These are phyloP conservation scores for Eristalis tenax DNA, from an alignment of 2,888 invertebrate genomes.

Conservation along the genomic window DNA sequence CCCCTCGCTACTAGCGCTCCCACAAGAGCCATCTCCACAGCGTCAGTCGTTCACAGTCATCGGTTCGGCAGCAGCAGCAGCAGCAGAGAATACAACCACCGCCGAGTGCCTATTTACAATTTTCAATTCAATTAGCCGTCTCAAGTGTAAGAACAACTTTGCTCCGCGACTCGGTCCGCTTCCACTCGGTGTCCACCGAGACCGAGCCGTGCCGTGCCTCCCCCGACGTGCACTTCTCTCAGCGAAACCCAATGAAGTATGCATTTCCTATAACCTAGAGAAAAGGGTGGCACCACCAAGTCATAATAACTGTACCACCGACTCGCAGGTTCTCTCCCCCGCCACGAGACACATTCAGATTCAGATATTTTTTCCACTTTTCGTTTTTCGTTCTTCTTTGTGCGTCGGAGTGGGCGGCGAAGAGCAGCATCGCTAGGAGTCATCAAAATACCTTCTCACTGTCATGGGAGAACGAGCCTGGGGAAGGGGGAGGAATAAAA, in stretches of 20 bases:
- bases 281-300: conserved; percentile 33
- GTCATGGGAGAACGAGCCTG: conserved; percentile 15
- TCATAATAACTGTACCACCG: not conserved
- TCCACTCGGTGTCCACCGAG: not conserved
- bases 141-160: conserved; percentile 22
- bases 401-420: conserved; percentile 27
- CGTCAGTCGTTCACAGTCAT: not conserved
- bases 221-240: not conserved
- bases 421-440: conserved; percentile 55
- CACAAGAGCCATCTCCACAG: not conserved
- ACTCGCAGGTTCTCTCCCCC: not conserved
- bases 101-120: conserved; percentile 5
- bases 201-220: not conserved
- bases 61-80: not conserved
- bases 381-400: conserved; percentile 13
- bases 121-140: conserved; percentile 49
- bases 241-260: conserved; percentile 41
- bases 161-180: conserved; percentile 2
- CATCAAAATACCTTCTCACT: conserved; percentile 56
- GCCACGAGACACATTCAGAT: conserved; percentile 38
- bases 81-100: not conserved
- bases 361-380: conserved; percentile 14
- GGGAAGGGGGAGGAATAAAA: conserved; percentile 21
- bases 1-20: not conserved
- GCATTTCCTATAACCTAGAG: conserved; percentile 58